A percentile compares a stretch with the other conserved stretches of the same genome.
phyloP scores from a whole-genome alignment of 2,797 vertebrate species.

The Chaetodon trifasciatus region DNA sequence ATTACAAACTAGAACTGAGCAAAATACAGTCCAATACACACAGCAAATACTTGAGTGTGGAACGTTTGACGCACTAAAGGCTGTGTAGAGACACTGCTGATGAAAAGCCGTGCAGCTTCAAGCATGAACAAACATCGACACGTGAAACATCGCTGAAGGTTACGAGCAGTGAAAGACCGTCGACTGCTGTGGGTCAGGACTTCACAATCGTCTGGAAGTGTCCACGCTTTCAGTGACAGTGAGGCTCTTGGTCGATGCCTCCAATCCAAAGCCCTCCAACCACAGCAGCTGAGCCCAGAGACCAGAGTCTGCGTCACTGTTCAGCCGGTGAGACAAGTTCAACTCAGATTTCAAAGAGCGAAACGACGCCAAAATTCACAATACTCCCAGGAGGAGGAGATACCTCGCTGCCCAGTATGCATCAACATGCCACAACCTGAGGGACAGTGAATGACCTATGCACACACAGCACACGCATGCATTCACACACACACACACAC shows the following conservation, averaged over 20 bases:
- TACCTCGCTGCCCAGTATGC: no score
- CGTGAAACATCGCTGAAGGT: background rate
- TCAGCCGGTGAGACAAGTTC: no score
- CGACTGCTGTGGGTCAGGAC: background rate
- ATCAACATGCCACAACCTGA: no score
- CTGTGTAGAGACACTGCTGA: background rate
- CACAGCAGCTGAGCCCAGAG: no score
- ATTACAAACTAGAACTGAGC: background rate
- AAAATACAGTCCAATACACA: background rate
- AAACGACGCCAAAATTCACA: no score
- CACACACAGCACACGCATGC: no score
- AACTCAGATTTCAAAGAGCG: no score
- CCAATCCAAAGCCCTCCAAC: no score
- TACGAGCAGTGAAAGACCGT: background rate
- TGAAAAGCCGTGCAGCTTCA: background rate
- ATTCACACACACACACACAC: no score
- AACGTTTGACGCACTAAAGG: background rate
- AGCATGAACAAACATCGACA: background rate
- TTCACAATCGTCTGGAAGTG: background rate
- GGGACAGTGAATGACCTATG: no score
- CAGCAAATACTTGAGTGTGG: background rate
- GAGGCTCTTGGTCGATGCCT: background rate
- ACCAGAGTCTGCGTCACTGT: no score
- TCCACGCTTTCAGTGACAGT: background rate
- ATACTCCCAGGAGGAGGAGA: no score